Evolutionary conservation across 2,797 vertebrate genomes (phyloP), one percentile per base, ranked within the genome.

Genomic region (Neopelma chrysocephalum): DNA sequence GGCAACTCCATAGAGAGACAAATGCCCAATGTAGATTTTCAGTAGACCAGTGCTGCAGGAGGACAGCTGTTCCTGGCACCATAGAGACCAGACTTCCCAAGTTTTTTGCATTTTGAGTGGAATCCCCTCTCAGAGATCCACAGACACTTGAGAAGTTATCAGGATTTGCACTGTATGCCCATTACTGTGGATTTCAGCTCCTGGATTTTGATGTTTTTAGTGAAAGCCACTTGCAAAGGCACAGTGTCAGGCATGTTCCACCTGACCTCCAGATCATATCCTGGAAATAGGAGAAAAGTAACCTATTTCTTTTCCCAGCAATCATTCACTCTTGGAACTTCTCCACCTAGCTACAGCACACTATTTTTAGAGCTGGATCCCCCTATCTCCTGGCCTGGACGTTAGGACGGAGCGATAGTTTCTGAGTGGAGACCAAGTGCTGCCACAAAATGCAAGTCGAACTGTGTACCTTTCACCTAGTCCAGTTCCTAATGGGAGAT

Each of bases 291-390:
- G 50, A 90, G 72, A 57, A 82, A 72, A 58, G 47, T 76, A 57
- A 45, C 65, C 68, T 50, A 3, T 72, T 82, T 92, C 11, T 82
- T 64, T 34, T 90, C 51, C 38, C 38, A 69, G 61, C 48, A 96
- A 31, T 75, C 38, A 68, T 48, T 77, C 27, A 40, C 71, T 90
- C 78, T 88, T 87, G 70, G 77, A 94, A 87, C 50, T 66, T 26
- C 32, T 68, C 62, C 76, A 90, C 95, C 51, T 76, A 95, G 80
- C 87, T 91, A 89, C 75, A 81, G 38, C 45, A 15, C 58, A 29
- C 68, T 96, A 91, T 90, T 95, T 97, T 95, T 96, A 89, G 75
- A 92, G 20, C 58, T 72, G 76, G 29, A 90, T 93, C 25, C 94
- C 93, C 65, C 6, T 92, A 3, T 95, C 56, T 87, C 66, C 42